Conservation (phyloP, 2,888 invertebrate species). For the Apodemia duryi region DNA sequence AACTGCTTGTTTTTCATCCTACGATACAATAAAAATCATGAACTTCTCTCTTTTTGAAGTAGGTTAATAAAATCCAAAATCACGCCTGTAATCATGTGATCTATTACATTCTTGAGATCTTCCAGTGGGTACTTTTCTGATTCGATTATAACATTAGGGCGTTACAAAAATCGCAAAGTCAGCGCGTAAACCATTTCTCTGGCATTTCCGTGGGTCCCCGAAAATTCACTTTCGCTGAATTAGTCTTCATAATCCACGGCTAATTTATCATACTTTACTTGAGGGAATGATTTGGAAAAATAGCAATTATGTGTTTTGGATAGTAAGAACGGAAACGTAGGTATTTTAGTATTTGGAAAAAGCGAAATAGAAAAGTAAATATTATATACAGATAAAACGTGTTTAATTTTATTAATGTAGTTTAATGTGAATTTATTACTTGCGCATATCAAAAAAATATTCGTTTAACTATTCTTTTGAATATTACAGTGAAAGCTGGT, state of each 20-base stretch:
- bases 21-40: too few species aligned
- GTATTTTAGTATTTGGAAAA: too few species aligned
- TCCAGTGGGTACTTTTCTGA: constrained; percentile 55
- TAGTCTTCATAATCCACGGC: constrained; percentile 57
- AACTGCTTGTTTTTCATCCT: too few species aligned
- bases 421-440: too few species aligned
- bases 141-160: constrained; percentile 60
- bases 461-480: too few species aligned
- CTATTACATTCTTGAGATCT: constrained; percentile 46
- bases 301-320: constrained; percentile 14
- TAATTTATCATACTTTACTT: constrained; percentile 58
- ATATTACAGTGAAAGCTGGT: too few species aligned
- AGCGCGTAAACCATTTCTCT: constrained; percentile 62
- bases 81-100: constrained; percentile 34
- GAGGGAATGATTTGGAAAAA: constrained; percentile 29
- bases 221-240: constrained; percentile 60
- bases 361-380: too few species aligned
- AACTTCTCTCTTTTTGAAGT: neutral
- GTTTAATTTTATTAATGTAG: too few species aligned
- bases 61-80: constrained; percentile 18
- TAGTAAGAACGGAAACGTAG: neutral
- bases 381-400: too few species aligned
- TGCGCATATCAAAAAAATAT: too few species aligned
- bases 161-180: constrained; percentile 59
- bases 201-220: constrained; percentile 50